A percentile compares a stretch with the other conserved stretches of the same genome.
phyloP scores from a whole-genome alignment of 2,797 vertebrate species.

The Heteromormyrus szaboi region DNA sequence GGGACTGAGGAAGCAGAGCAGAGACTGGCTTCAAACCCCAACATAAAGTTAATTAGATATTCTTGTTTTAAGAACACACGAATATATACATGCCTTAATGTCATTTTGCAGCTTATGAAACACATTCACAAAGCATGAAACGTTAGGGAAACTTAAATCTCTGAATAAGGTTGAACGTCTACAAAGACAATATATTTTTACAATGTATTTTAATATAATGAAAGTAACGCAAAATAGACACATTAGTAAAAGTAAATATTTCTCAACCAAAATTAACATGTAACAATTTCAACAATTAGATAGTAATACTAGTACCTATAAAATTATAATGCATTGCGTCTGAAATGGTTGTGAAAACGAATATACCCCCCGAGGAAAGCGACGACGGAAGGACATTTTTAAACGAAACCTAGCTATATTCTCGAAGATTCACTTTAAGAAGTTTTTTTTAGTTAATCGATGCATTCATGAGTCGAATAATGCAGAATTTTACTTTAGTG shows the following conservation, averaged over 20 bases:
- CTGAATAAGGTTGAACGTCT: not conserved
- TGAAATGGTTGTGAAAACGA: not conserved
- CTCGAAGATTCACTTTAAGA: not conserved
- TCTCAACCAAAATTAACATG: not conserved
- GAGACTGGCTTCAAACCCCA: not conserved
- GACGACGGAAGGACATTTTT: not conserved
- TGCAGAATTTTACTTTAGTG: not conserved
- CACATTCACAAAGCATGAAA: not conserved
- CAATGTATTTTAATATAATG: not conserved
- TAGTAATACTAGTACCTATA: not conserved
- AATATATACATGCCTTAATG: not conserved
- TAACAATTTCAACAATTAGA: not conserved
- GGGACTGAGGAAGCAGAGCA: not conserved
- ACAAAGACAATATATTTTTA: not conserved
- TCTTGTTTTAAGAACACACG: not conserved
- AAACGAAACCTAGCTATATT: not conserved
- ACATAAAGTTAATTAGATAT: not conserved
- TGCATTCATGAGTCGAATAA: not conserved
- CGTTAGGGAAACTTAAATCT: not conserved
- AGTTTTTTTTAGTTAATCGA: not conserved
- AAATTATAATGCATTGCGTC: not conserved
- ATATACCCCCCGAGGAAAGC: not conserved
- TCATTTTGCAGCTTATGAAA: not conserved
- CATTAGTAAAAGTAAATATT: not conserved
- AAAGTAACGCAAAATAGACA: not conserved